Conservation (phyloP, 2,888 invertebrate species). For the Platycheirus albimanus region DNA sequence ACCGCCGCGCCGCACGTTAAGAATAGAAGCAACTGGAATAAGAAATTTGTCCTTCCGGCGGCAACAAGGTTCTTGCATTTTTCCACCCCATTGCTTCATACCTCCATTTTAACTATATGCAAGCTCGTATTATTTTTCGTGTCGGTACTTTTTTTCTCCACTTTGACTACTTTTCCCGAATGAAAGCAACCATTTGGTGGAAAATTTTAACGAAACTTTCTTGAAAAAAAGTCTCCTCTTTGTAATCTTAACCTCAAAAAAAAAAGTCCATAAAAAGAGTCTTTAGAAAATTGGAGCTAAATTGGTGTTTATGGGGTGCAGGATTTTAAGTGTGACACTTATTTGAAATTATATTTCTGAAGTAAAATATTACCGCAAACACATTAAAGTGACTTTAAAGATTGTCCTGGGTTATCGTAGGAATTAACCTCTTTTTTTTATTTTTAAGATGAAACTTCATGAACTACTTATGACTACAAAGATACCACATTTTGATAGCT, state of each 20-base stretch:
- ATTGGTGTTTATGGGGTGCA: conserved; percentile 64
- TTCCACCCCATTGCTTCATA: conserved; percentile 6
- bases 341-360: conserved; percentile 38
- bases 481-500: too few relatives aligned
- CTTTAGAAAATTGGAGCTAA: conserved; percentile 48
- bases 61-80: conserved; percentile 14
- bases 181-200: conserved; percentile 51
- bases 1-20: conserved; percentile 14
- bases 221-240: conserved; percentile 24
- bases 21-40: conserved; percentile 51
- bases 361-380: background rate
- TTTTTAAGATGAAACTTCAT: too few relatives aligned
- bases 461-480: too few relatives aligned
- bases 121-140: conserved; percentile 41
- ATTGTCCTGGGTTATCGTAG: too few relatives aligned
- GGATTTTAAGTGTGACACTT: conserved; percentile 41
- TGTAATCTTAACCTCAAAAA: conserved; percentile 29
- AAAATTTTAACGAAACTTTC: conserved; percentile 71
- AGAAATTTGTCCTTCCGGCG: conserved; percentile 71
- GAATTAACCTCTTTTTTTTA: too few relatives aligned
- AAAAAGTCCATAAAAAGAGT: conserved; percentile 9
- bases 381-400: too few relatives aligned
- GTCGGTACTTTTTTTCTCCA: background rate
- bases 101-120: conserved; percentile 55
- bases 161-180: conserved; percentile 4